phyloP scores from a whole-genome alignment of 1,140 invertebrate genomes.

The Archivesica marissinica region DNA sequence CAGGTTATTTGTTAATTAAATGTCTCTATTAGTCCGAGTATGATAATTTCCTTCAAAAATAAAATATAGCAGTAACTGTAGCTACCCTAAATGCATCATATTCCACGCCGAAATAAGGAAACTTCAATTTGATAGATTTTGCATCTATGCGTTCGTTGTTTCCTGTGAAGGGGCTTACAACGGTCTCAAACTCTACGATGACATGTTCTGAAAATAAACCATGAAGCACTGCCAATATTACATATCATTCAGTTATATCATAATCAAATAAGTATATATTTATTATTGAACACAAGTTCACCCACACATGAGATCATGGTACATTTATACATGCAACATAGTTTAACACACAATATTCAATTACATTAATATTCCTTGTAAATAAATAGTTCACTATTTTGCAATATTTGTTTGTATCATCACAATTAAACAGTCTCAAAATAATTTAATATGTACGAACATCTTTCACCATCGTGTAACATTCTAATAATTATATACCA shows the following conservation, averaged over 20 bases:
- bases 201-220: slow-evolving; percentile 23
- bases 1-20: too few relatives aligned
- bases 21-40: too few relatives aligned
- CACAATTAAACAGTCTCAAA: too few relatives aligned
- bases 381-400: background rate
- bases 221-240: too few relatives aligned
- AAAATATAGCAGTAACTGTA: background rate
- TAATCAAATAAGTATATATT: too few relatives aligned
- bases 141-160: background rate
- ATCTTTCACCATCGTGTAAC: too few relatives aligned
- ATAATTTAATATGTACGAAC: too few relatives aligned
- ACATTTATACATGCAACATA: background rate
- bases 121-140: background rate
- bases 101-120: background rate
- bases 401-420: background rate
- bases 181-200: background rate
- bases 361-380: background rate
- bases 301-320: too few relatives aligned
- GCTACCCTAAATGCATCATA: background rate
- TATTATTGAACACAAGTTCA: background rate
- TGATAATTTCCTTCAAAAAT: too few relatives aligned
- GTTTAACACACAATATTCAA: background rate
- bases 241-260: too few relatives aligned
- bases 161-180: background rate
- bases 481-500: too few relatives aligned